These are phyloP conservation scores for Bufo bufo DNA, from an alignment of 2,113 vertebrate genomes.

Conservation along the genomic window DNA sequence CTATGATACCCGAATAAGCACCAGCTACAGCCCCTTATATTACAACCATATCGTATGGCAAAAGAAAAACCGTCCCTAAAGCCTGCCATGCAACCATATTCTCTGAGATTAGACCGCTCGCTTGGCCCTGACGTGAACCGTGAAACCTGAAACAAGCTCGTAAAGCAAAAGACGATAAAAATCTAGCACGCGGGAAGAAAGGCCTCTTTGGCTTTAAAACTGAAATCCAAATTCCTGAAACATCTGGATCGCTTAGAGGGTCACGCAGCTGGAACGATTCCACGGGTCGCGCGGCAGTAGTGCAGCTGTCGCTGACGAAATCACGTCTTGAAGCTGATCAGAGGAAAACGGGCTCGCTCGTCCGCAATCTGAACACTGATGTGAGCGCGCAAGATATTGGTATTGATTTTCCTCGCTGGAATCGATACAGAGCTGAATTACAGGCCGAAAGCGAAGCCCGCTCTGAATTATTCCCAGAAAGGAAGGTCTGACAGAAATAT, in stretches of 20 bases:
- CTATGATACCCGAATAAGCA: too few species aligned
- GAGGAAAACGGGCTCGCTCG: not conserved
- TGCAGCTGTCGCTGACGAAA: slow-evolving; percentile 23
- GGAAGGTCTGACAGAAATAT: not conserved
- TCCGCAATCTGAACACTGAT: not conserved
- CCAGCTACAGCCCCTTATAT: not conserved
- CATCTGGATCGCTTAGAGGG: slow-evolving; percentile 40
- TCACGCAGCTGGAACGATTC: slow-evolving; percentile 5
- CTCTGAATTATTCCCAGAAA: slow-evolving; percentile 29
- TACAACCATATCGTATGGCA: not conserved
- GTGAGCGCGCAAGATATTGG: not conserved
- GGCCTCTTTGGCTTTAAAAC: slow-evolving; percentile 41
- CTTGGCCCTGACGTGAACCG: slow-evolving; percentile 19
- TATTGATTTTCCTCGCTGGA: not conserved
- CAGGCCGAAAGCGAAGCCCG: slow-evolving; percentile 13
- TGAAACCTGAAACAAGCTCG: not conserved
- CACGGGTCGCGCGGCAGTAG: not conserved
- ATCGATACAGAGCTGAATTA: not conserved
- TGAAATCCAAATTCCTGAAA: slow-evolving; percentile 41
- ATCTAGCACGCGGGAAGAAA: not conserved
- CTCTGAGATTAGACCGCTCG: not conserved
- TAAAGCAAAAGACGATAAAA: slow-evolving; percentile 35
- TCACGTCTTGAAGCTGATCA: not conserved
- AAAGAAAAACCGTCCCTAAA: slow-evolving; percentile 1
- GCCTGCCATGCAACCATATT: not conserved